phyloP scores from a whole-genome alignment of 2,113 vertebrate species.

The Gallinago paraguaiae region DNA sequence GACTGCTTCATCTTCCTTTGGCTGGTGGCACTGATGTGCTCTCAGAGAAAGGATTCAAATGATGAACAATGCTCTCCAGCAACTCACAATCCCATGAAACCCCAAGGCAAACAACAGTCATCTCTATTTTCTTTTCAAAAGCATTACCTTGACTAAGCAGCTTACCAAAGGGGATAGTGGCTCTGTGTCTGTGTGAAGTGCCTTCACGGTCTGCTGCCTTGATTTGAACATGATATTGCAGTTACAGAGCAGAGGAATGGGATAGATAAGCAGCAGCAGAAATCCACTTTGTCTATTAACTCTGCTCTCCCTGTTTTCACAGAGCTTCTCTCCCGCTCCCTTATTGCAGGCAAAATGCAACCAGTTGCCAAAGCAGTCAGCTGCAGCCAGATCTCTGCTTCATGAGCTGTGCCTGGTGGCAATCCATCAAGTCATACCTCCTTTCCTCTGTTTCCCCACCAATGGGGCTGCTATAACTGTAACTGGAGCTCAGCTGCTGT shows the following conservation, averaged over 20 bases:
- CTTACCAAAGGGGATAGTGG: constrained; percentile 22
- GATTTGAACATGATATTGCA: constrained; percentile 22
- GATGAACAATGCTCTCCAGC: not conserved
- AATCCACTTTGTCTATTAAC: not conserved
- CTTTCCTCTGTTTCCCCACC: not conserved
- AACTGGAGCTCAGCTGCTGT: not conserved
- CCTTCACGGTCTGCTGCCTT: constrained; percentile 26
- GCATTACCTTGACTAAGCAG: constrained; percentile 52
- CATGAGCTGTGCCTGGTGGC: not conserved
- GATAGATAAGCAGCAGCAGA: not conserved
- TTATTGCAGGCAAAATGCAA: not conserved
- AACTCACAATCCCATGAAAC: not conserved
- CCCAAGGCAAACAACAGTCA: constrained; percentile 52
- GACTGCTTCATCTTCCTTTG: constrained; percentile 15
- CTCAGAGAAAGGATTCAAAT: not conserved
- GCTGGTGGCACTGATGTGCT: not conserved
- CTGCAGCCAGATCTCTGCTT: not conserved
- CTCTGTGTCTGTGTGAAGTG: not conserved
- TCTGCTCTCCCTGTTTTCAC: not conserved
- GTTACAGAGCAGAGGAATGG: not conserved
- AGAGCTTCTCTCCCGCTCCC: not conserved
- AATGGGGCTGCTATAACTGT: not conserved
- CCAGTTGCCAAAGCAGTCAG: not conserved
- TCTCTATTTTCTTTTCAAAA: constrained; percentile 53
- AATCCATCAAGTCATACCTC: not conserved